These are phyloP conservation scores for Halisarca cf. caerulea DNA, from an alignment of 37 sponge, comb jelly and placozoan species.

Conservation along the genomic window DNA sequence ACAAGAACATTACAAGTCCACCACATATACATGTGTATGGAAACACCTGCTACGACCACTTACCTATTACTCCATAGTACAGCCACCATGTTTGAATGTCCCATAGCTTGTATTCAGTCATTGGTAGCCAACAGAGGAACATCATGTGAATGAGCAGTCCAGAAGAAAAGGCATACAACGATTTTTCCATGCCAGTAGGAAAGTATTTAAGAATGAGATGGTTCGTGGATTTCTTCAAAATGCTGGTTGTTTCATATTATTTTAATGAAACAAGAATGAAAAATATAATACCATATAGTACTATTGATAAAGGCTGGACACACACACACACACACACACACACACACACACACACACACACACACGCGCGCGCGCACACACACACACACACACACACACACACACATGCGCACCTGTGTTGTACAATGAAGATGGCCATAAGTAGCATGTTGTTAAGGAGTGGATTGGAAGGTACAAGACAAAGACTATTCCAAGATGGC, in stretches of 20 bases:
- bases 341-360: background rate
- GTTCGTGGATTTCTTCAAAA: background rate
- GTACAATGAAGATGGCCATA: background rate
- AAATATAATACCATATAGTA: no score
- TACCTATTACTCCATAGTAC: slow-evolving; percentile 8
- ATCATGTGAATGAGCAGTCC: background rate
- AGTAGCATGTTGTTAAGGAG: slow-evolving; percentile 21
- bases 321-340: no score
- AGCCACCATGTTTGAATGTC: background rate
- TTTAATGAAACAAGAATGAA: no score
- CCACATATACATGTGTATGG: no score
- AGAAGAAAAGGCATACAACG: background rate
- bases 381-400: background rate
- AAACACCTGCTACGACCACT: no score
- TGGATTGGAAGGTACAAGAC: background rate
- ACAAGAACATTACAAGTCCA: no score
- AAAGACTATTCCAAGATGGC: slow-evolving; percentile 3
- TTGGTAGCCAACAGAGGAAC: slow-evolving; percentile 27
- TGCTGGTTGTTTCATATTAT: no score
- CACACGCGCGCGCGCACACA: background rate
- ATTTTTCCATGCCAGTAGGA: slow-evolving; percentile 19
- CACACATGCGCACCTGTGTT: slow-evolving; percentile 17
- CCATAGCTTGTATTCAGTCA: slow-evolving; percentile 6
- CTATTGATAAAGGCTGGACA: no score
- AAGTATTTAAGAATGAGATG: background rate